Evolutionary conservation across 2,888 invertebrate genomes (phyloP).

Genomic region (Catocala fraxini): DNA sequence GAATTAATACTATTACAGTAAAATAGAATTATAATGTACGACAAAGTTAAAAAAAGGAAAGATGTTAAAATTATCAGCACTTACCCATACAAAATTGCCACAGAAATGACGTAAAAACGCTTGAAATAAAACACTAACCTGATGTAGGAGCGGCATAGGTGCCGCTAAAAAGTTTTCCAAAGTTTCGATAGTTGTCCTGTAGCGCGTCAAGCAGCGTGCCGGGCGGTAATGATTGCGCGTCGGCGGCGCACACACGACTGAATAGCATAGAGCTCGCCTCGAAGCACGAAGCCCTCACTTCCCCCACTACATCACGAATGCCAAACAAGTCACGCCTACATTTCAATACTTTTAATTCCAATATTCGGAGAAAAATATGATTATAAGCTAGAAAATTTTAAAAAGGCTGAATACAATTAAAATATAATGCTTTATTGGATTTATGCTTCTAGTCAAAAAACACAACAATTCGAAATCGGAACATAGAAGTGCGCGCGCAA

Average conservation of each 20-base stretch:
- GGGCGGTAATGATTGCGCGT: slow-evolving; percentile 57
- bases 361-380: not conserved
- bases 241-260: slow-evolving; percentile 75
- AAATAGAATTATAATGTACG: too few relatives aligned
- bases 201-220: slow-evolving; percentile 59
- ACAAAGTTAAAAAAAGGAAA: too few relatives aligned
- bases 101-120: not conserved
- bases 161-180: slow-evolving; percentile 65
- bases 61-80: too few relatives aligned
- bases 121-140: slow-evolving; percentile 60
- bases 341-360: slow-evolving; percentile 34
- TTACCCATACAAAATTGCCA: too few relatives aligned
- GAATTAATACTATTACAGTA: too few relatives aligned
- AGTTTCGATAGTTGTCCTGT: slow-evolving; percentile 57
- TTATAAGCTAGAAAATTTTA: not conserved
- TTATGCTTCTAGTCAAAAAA: too few relatives aligned
- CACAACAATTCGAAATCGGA: slow-evolving; percentile 8
- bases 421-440: too few relatives aligned
- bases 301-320: slow-evolving; percentile 45
- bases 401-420: not conserved
- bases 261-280: slow-evolving; percentile 53
- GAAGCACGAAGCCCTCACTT: slow-evolving; percentile 68
- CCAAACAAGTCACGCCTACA: slow-evolving; percentile 51
- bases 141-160: slow-evolving; percentile 79
- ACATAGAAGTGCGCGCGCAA: slow-evolving; percentile 31